phyloP scores from a whole-genome alignment of 2,113 vertebrate genomes.

The Zingel zingel region DNA sequence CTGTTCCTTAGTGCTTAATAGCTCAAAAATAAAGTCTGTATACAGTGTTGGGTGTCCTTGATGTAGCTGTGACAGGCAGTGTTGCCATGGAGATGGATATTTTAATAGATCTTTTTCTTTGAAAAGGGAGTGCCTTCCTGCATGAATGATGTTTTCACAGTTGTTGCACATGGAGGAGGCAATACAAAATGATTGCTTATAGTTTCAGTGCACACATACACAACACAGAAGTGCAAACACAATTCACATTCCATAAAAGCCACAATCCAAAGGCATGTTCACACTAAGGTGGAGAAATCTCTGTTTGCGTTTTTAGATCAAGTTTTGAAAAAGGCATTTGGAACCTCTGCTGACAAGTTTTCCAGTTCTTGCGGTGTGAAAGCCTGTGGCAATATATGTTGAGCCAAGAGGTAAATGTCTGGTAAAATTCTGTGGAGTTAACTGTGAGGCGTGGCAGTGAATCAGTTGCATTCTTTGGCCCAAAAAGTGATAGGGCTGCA shows the following conservation, averaged over 20 bases:
- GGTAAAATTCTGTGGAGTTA: no score
- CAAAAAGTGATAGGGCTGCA: no score
- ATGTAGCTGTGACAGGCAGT: slow-evolving; percentile 20
- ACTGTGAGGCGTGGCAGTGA: no score
- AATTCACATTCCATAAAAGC: neutral
- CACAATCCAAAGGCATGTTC: neutral
- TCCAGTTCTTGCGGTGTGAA: no score
- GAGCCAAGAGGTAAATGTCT: no score
- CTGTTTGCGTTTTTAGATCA: no score
- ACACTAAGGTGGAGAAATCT: neutral
- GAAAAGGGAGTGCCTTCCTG: slow-evolving; percentile 10
- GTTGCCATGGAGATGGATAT: slow-evolving; percentile 46
- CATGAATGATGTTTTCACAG: slow-evolving; percentile 22
- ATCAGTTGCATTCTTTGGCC: no score
- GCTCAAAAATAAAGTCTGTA: slow-evolving; percentile 35
- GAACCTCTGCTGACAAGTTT: no score
- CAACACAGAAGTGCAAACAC: no score
- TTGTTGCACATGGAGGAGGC: neutral
- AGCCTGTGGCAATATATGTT: no score
- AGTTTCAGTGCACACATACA: neutral
- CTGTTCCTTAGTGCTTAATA: neutral
- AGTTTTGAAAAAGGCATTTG: no score
- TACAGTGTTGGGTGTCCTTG: slow-evolving; percentile 33
- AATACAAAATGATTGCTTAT: neutral
- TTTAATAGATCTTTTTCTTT: slow-evolving; percentile 15